Conservation (phyloP, 2,888 invertebrate genomes). For the Plagiodera versicolora region DNA sequence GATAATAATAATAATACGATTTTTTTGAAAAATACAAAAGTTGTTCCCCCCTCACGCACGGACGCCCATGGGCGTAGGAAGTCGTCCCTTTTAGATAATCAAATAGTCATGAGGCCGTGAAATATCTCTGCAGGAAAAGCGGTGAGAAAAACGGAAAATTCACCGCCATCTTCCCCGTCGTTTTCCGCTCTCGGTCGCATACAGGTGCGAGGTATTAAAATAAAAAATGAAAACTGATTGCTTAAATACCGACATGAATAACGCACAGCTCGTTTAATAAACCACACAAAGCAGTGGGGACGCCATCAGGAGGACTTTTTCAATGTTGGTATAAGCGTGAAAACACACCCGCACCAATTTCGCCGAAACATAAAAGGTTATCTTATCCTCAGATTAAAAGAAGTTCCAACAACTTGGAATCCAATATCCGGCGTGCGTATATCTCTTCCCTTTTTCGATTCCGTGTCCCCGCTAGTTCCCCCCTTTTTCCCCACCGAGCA, state of each 20-base stretch:
- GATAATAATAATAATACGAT: too few relatives aligned
- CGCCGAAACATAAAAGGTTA: slow-evolving; percentile 20
- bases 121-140: slow-evolving; percentile 14
- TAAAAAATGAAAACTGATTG: background rate
- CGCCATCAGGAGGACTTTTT: too few relatives aligned
- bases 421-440: slow-evolving; percentile 28
- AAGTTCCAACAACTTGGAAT: slow-evolving; percentile 24
- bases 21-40: too few relatives aligned
- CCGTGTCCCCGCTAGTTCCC: background rate
- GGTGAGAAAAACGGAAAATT: slow-evolving; percentile 14
- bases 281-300: background rate
- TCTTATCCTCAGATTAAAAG: slow-evolving; percentile 31
- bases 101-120: slow-evolving; percentile 22
- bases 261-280: background rate
- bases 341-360: slow-evolving; percentile 3
- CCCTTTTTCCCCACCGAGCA: background rate
- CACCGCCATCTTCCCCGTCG: too few relatives aligned
- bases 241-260: too few relatives aligned
- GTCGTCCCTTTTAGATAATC: background rate
- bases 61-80: background rate
- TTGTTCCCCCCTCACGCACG: too few relatives aligned
- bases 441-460: slow-evolving; percentile 8
- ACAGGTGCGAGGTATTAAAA: background rate
- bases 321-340: too few relatives aligned
- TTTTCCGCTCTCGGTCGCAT: background rate